These are phyloP conservation scores for Pyrocoelia pectoralis DNA, from an alignment of 2,888 invertebrate species.

Conservation along the genomic window DNA sequence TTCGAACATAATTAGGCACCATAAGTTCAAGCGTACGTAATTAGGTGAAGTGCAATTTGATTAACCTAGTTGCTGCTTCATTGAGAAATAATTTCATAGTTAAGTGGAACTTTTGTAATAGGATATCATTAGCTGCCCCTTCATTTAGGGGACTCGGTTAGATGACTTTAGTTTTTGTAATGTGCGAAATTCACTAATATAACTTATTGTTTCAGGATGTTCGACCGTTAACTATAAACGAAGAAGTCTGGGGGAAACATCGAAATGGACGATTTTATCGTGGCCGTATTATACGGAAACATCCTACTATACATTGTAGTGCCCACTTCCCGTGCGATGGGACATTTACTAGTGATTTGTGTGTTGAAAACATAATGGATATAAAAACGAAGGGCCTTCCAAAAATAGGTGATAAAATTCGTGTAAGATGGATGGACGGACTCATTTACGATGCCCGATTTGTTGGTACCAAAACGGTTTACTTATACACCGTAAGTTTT, in stretches of 20 bases:
- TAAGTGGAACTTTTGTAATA: too few relatives aligned
- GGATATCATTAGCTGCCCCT: too few relatives aligned
- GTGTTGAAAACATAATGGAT: conserved; percentile 64
- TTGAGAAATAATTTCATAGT: too few relatives aligned
- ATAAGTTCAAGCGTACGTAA: too few relatives aligned
- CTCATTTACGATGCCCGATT: conserved; percentile 41
- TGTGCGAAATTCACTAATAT: too few relatives aligned
- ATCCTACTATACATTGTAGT: conserved; percentile 63
- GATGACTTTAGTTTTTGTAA: too few relatives aligned
- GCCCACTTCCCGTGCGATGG: conserved; percentile 70
- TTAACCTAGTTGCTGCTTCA: too few relatives aligned
- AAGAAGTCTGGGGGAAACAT: conserved; percentile 69
- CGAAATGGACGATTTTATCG: conserved; percentile 67
- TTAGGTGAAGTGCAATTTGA: too few relatives aligned
- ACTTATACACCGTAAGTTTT: conserved; percentile 33
- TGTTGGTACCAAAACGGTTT: conserved; percentile 20
- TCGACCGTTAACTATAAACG: conserved; percentile 38
- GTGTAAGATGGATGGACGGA: conserved; percentile 66
- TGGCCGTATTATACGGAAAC: conserved; percentile 62
- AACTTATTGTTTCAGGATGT: background rate
- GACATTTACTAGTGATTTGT: conserved; percentile 66
- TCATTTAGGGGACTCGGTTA: too few relatives aligned
- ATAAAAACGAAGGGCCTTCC: conserved; percentile 49
- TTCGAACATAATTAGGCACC: too few relatives aligned
- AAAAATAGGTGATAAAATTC: conserved; percentile 60